phyloP scores from a whole-genome alignment of 2,888 invertebrate genomes.

The Eupelmus urozonus region DNA sequence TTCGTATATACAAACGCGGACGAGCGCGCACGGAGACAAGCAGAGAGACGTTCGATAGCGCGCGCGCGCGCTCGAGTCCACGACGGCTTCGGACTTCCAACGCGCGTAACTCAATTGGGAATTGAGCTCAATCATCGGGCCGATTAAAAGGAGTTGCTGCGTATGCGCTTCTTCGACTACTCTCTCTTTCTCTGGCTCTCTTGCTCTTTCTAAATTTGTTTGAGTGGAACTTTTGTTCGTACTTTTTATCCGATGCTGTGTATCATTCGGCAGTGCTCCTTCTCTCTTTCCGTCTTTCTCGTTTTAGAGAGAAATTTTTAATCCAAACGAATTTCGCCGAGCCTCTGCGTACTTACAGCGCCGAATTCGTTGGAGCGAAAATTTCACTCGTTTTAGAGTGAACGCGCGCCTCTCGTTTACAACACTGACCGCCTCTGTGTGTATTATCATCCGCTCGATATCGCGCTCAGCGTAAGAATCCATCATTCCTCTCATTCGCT shows the following conservation, averaged over 20 bases:
- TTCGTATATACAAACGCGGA: not conserved
- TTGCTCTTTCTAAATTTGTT: not conserved
- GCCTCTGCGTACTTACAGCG: not conserved
- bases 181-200: slow-evolving; percentile 28
- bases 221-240: not conserved
- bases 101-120: slow-evolving; percentile 54
- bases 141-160: slow-evolving; percentile 57
- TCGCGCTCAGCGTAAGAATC: too few relatives aligned
- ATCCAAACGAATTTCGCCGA: not conserved
- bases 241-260: too few relatives aligned
- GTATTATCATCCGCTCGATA: too few relatives aligned
- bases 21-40: not conserved
- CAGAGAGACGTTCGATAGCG: slow-evolving; percentile 3
- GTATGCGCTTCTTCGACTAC: slow-evolving; percentile 35
- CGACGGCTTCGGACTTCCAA: not conserved
- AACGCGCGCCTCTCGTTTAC: not conserved
- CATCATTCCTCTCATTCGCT: too few relatives aligned
- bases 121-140: slow-evolving; percentile 57
- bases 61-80: too few relatives aligned
- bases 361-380: not conserved
- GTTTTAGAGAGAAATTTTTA: not conserved
- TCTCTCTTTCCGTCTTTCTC: not conserved
- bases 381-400: slow-evolving; percentile 27
- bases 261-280: too few relatives aligned
- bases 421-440: too few relatives aligned